phyloP scores from a whole-genome alignment of 2,797 vertebrate species.

The Pantherophis vulpinus region DNA sequence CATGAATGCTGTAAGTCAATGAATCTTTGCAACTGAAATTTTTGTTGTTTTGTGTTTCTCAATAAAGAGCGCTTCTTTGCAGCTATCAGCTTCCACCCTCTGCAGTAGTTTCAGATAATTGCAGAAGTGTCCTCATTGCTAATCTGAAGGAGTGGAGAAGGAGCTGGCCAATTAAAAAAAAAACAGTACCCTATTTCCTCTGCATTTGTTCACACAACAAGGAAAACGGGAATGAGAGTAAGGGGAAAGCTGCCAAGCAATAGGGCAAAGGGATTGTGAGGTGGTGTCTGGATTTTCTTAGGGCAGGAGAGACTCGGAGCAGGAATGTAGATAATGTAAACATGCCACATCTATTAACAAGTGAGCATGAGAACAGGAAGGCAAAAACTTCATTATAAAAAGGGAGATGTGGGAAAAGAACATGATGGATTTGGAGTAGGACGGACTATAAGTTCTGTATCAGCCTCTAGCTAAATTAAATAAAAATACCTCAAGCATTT shows the following conservation, averaged over 20 bases:
- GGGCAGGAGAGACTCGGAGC: background rate
- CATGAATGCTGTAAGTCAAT: constrained; percentile 93
- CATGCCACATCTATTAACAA: background rate
- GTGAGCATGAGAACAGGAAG: background rate
- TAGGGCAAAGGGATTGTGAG: background rate
- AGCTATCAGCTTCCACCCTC: background rate
- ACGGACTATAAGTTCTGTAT: background rate
- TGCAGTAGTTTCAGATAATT: background rate
- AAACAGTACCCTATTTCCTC: background rate
- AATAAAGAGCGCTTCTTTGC: background rate
- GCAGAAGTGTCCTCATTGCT: background rate
- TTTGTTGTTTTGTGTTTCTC: fast-evolving
- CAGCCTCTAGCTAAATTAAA: background rate
- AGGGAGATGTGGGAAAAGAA: background rate
- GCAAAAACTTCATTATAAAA: background rate
- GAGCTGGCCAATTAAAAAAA: background rate
- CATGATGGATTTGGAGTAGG: background rate
- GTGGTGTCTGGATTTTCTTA: background rate
- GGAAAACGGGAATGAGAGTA: background rate
- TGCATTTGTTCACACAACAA: background rate
- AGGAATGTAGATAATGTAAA: background rate
- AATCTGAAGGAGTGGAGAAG: background rate
- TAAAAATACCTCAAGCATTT: background rate
- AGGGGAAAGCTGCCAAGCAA: background rate
- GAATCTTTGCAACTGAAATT: background rate